Evolutionary conservation across 2,888 invertebrate genomes (phyloP).

Genomic region (Nomada lathburiana): DNA sequence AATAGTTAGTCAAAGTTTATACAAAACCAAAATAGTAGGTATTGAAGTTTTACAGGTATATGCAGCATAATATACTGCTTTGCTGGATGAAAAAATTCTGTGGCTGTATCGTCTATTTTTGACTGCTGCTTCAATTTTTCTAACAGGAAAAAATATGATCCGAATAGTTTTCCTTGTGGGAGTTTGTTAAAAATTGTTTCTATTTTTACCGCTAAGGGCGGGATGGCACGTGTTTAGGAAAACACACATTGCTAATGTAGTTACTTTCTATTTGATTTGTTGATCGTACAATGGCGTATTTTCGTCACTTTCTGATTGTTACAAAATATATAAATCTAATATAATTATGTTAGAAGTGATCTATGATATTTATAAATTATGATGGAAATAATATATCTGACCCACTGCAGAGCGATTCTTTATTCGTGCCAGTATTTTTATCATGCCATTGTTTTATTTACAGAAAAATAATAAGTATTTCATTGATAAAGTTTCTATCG

Average conservation of each 20-base stretch:
- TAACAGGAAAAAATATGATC: neutral
- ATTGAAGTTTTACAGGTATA: conserved; percentile 32
- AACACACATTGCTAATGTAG: conserved; percentile 61
- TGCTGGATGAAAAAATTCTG: conserved; percentile 28
- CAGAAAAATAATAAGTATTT: neutral
- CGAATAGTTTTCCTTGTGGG: neutral
- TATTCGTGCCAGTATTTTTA: conserved; percentile 26
- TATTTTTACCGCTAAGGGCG: conserved; percentile 58
- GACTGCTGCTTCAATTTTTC: conserved; percentile 35
- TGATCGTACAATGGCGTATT: conserved; percentile 63
- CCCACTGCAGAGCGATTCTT: conserved; percentile 45
- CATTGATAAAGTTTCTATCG: neutral
- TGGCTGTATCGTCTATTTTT: conserved; percentile 34
- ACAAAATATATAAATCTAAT: conserved; percentile 59
- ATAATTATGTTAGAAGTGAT: conserved; percentile 71
- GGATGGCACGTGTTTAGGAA: conserved; percentile 60
- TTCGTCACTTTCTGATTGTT: conserved; percentile 68
- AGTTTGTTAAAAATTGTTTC: conserved; percentile 44
- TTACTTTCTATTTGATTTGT: conserved; percentile 68
- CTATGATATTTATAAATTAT: conserved; percentile 70
- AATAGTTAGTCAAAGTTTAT: conserved; percentile 38
- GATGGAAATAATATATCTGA: conserved; percentile 66
- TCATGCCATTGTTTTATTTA: conserved; percentile 25
- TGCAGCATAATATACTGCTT: conserved; percentile 40
- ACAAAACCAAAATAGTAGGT: conserved; percentile 35